Conservation (phyloP, 2,888 invertebrate genomes). For the Microchrysa polita region DNA sequence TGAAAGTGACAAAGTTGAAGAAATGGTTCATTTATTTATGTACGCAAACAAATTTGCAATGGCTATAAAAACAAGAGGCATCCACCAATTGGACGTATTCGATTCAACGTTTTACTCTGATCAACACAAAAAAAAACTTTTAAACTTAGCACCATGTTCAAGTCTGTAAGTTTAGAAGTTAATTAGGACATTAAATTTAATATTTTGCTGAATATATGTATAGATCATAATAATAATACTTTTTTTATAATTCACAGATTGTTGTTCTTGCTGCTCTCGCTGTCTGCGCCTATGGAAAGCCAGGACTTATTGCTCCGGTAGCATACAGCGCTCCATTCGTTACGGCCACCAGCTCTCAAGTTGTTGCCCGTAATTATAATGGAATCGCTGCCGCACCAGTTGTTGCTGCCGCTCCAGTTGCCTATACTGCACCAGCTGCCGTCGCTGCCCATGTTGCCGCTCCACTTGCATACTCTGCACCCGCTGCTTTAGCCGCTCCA, state of each 20-base stretch:
- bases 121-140: conserved; percentile 31
- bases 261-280: conserved; percentile 13
- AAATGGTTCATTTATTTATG: conserved; percentile 10
- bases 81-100: conserved; percentile 6
- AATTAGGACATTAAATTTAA: neutral
- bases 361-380: conserved; percentile 71
- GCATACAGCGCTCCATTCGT: conserved; percentile 54
- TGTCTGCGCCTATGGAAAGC: conserved; percentile 54
- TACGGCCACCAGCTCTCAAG: conserved; percentile 72
- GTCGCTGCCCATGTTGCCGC: conserved; percentile 61
- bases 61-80: conserved; percentile 6
- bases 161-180: conserved; percentile 4
- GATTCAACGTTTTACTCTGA: conserved; percentile 3
- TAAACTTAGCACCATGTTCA: conserved; percentile 23
- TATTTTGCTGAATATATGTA: no score
- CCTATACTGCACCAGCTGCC: conserved; percentile 59
- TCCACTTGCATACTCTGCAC: conserved; percentile 54
- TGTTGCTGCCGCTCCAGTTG: conserved; percentile 25
- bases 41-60: neutral
- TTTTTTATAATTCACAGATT: neutral
- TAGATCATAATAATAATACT: no score
- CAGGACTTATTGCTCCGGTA: conserved; percentile 58
- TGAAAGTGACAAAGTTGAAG: neutral
- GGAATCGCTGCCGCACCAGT: conserved; percentile 67
- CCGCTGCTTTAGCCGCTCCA: conserved; percentile 21